phyloP scores from a whole-genome alignment of 2,113 vertebrate species.

The Poicephalus meyeri region DNA sequence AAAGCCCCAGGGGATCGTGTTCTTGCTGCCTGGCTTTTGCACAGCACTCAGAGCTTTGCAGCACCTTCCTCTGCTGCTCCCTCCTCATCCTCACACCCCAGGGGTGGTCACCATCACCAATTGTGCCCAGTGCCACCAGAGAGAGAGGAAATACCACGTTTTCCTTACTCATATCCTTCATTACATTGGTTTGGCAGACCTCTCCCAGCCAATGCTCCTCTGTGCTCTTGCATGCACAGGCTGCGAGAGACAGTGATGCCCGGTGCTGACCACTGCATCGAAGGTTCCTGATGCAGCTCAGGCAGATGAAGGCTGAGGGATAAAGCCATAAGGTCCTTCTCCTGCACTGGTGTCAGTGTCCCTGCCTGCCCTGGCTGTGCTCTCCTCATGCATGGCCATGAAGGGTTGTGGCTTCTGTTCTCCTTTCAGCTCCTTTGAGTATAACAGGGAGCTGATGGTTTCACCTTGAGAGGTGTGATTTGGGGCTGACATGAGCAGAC shows the following conservation, averaged over 20 bases:
- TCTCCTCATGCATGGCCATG: rapidly evolving
- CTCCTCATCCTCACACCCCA: background rate
- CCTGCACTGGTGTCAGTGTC: too few species aligned
- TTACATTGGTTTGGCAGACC: background rate
- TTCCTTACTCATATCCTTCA: background rate
- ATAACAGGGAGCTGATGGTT: rapidly evolving
- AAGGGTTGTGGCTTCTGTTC: background rate
- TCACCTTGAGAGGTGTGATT: rapidly evolving
- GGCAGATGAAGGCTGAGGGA: background rate
- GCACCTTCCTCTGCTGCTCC: background rate
- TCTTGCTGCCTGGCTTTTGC: background rate
- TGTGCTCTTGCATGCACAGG: rapidly evolving
- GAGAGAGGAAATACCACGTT: background rate
- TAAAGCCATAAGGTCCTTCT: background rate
- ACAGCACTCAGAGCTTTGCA: rapidly evolving
- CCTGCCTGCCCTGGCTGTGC: background rate
- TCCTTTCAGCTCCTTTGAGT: background rate
- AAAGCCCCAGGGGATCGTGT: background rate
- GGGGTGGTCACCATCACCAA: rapidly evolving
- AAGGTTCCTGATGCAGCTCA: background rate
- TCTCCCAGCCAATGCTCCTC: background rate
- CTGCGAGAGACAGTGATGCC: background rate
- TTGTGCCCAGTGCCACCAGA: background rate
- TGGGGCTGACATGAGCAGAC: background rate
- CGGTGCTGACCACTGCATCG: too few species aligned